A percentile compares a stretch with the other conserved stretches of the same genome.
These are phyloP conservation scores for Centropus bengalensis DNA, from an alignment of 2,113 vertebrate genomes.

Conservation along the genomic window DNA sequence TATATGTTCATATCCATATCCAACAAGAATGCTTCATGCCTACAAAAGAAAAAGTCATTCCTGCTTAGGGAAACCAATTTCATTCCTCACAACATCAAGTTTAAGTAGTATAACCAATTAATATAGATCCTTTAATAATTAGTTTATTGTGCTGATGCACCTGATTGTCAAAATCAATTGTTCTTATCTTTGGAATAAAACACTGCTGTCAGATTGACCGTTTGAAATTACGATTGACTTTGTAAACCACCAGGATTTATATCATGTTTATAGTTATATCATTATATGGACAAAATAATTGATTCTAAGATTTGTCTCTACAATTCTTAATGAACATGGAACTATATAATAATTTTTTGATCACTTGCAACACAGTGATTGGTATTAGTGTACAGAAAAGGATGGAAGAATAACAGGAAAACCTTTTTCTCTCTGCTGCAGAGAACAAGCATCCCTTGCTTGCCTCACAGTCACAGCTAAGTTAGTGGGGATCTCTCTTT, in stretches of 20 bases:
- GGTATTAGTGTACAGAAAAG: background rate
- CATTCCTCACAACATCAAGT: constrained; percentile 31
- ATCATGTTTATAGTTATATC: constrained; percentile 51
- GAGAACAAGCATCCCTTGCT: background rate
- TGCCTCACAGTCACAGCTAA: background rate
- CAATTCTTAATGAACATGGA: background rate
- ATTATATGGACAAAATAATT: background rate
- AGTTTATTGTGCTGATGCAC: constrained; percentile 46
- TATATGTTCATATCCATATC: too few relatives aligned
- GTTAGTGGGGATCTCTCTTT: background rate
- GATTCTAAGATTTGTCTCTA: background rate
- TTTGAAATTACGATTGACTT: background rate
- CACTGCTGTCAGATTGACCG: background rate
- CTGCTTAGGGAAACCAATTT: background rate
- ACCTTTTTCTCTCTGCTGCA: background rate
- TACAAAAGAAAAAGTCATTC: background rate
- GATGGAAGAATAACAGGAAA: background rate
- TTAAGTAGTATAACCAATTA: constrained; percentile 30
- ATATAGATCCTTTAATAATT: constrained; percentile 57
- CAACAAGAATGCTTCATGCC: background rate
- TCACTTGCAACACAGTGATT: background rate
- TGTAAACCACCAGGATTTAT: constrained; percentile 1
- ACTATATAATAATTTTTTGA: background rate
- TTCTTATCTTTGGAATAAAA: constrained; percentile 32
- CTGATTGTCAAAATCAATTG: constrained; percentile 59